A percentile compares a stretch with the other conserved stretches of the same genome.
These are phyloP conservation scores for Hipposideros larvatus DNA, from an alignment of 2,797 vertebrate species.

Conservation along the genomic window DNA sequence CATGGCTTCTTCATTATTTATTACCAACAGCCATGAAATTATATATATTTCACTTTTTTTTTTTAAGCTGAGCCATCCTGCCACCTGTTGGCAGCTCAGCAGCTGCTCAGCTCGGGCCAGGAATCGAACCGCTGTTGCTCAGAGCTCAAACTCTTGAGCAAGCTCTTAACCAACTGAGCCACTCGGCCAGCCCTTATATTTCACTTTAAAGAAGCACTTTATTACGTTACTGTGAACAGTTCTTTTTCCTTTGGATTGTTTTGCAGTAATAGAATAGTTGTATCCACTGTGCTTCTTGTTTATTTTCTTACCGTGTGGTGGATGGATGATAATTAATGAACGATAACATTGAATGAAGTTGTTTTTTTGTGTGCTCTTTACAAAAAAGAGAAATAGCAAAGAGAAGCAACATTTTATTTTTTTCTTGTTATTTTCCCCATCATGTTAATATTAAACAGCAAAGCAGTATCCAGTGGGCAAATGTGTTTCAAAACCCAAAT, in stretches of 20 bases:
- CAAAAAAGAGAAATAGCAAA: background rate
- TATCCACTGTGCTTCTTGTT: background rate
- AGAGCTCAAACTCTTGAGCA: too few relatives aligned
- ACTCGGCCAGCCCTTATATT: background rate
- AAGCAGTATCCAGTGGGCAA: background rate
- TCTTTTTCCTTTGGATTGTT: background rate
- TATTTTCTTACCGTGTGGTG: background rate
- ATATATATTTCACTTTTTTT: background rate
- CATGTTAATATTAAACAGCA: background rate
- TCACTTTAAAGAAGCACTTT: background rate
- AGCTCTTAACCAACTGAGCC: too few relatives aligned
- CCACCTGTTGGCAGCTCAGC: too few relatives aligned
- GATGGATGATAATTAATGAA: background rate
- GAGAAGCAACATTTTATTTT: background rate
- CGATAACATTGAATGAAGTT: background rate
- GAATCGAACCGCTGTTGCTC: too few relatives aligned
- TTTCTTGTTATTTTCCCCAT: background rate
- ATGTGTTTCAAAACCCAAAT: background rate
- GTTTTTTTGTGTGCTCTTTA: background rate
- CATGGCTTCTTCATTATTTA: background rate
- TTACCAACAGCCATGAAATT: background rate
- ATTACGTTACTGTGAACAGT: background rate
- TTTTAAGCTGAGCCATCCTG: too few relatives aligned
- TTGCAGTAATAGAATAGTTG: background rate
- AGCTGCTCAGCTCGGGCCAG: too few relatives aligned